Percentiles rank a stretch among this genome's conserved stretches.
Evolutionary conservation across 2,888 invertebrate genomes (phyloP).

Genomic region (Hirtodrosophila histrioides): DNA sequence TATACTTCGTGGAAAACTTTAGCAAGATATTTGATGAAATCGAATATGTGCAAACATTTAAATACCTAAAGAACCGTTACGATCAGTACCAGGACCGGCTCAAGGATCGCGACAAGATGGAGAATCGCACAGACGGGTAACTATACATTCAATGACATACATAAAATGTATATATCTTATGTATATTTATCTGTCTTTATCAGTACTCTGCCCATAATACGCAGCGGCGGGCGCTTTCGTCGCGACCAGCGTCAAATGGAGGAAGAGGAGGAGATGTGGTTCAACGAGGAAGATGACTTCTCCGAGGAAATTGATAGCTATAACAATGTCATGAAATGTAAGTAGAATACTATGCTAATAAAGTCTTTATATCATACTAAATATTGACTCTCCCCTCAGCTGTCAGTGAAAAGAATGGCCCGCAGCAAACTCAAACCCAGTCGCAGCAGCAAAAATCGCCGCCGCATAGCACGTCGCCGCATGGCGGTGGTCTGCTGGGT

Average conservation of each 20-base stretch:
- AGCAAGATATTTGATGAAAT: slow-evolving; percentile 97
- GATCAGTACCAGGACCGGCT: slow-evolving; percentile 96
- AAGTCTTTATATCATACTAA: no score
- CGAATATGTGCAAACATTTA: slow-evolving; percentile 99
- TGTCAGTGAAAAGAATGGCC: slow-evolving; percentile 83
- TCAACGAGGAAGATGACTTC: slow-evolving; percentile 97
- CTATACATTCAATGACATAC: not conserved
- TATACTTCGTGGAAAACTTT: slow-evolving; percentile 98
- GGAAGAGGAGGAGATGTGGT: slow-evolving; percentile 99
- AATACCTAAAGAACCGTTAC: slow-evolving; percentile 93
- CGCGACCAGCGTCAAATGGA: slow-evolving; percentile 97
- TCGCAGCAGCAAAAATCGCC: slow-evolving; percentile 73
- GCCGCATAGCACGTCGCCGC: slow-evolving; percentile 78
- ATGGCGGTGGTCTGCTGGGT: slow-evolving; percentile 70
- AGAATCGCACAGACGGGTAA: slow-evolving; percentile 87
- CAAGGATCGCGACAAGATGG: slow-evolving; percentile 92
- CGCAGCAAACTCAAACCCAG: slow-evolving; percentile 81
- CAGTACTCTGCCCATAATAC: slow-evolving; percentile 87
- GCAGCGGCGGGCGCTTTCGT: slow-evolving; percentile 90
- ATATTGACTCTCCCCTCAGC: slow-evolving; percentile 41
- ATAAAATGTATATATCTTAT: no score
- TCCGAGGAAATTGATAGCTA: slow-evolving; percentile 88
- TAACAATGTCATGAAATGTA: slow-evolving; percentile 84
- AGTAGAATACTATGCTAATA: slow-evolving; percentile 34
- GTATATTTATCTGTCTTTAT: not conserved